Percentiles rank a stretch among this genome's conserved stretches.
These are phyloP conservation scores for Acanthopleura granulata DNA, from an alignment of 2,888 invertebrate species.

Conservation along the genomic window DNA sequence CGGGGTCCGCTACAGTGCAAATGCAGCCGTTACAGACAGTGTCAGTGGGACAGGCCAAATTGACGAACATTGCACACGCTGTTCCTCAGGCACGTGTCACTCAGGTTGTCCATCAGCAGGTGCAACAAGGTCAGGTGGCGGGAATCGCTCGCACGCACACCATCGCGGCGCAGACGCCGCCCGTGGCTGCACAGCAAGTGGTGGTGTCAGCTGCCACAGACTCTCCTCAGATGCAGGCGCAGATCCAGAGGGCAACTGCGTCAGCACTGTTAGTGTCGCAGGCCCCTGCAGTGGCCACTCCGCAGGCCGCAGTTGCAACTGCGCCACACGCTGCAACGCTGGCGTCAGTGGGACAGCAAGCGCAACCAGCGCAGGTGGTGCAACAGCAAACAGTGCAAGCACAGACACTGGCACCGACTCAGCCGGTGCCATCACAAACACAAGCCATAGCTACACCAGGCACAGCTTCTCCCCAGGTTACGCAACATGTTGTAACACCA, in stretches of 20 bases:
- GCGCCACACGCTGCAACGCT: background rate
- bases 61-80: conserved; percentile 36
- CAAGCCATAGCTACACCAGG: conserved; percentile 27
- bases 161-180: background rate
- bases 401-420: background rate
- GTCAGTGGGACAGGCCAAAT: conserved; percentile 32
- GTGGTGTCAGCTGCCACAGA: conserved; percentile 25
- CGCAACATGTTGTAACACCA: background rate
- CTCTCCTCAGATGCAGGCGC: conserved; percentile 32
- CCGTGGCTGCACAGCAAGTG: conserved; percentile 23
- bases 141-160: background rate
- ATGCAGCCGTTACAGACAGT: conserved; percentile 44
- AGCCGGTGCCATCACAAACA: background rate
- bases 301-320: background rate
- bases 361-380: background rate
- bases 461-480: background rate
- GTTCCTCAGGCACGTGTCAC: conserved; percentile 22
- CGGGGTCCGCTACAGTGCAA: conserved; percentile 30
- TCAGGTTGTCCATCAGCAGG: conserved; percentile 20
- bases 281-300: conserved; percentile 21
- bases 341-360: background rate
- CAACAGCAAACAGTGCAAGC: background rate
- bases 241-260: conserved; percentile 32
- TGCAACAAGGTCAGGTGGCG: conserved; percentile 16
- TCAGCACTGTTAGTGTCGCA: conserved; percentile 29